Percentiles rank a stretch among this genome's conserved stretches.
Conservation (phyloP, 2,797 vertebrate species). For the Percopsis omiscomaycus region DNA sequence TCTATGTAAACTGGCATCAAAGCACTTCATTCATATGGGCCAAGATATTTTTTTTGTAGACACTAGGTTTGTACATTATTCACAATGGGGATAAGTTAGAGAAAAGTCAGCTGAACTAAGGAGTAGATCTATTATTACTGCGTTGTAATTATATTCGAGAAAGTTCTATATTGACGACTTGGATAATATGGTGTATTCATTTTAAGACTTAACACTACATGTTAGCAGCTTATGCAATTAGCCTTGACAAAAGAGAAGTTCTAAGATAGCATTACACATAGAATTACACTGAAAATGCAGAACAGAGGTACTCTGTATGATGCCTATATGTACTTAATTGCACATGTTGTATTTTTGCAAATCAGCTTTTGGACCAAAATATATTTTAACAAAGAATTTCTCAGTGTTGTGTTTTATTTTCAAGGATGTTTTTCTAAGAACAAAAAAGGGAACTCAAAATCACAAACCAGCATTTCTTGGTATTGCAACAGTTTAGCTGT, state of each 20-base stretch:
- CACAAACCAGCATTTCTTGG: no score
- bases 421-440: constrained; percentile 2
- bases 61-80: constrained; percentile 7
- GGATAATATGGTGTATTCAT: constrained; percentile 13
- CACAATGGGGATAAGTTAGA: no score
- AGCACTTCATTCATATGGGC: constrained; percentile 22
- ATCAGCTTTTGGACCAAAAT: constrained; percentile 83
- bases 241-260: constrained; percentile 36
- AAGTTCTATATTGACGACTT: constrained; percentile 21
- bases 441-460: background rate
- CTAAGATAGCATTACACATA: constrained; percentile 24
- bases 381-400: constrained; percentile 76
- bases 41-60: constrained; percentile 13
- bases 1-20: background rate
- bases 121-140: constrained; percentile 20
- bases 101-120: background rate
- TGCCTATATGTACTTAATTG: constrained; percentile 54
- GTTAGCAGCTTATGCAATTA: constrained; percentile 52
- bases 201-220: constrained; percentile 36
- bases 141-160: constrained; percentile 23
- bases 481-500: background rate
- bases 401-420: constrained; percentile 33
- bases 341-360: constrained; percentile 77
- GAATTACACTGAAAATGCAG: constrained; percentile 29
- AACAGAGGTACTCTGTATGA: constrained; percentile 24